phyloP scores from a whole-genome alignment of 2,797 vertebrate genomes.

The Microctenopoma steveboyesi region DNA sequence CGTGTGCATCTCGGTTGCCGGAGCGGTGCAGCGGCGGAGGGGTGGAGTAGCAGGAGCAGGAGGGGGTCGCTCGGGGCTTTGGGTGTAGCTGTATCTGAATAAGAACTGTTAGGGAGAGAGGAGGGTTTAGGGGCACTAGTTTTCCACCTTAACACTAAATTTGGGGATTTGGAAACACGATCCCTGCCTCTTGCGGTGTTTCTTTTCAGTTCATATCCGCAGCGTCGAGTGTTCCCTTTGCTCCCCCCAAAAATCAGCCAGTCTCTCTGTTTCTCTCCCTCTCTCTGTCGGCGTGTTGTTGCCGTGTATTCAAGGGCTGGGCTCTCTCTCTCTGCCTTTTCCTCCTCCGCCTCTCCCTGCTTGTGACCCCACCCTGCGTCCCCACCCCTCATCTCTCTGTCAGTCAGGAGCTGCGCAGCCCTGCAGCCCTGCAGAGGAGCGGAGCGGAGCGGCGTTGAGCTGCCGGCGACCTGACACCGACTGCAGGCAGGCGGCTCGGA shows the following conservation, averaged over 20 bases:
- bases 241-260: conserved; percentile 56
- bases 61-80: conserved; percentile 74
- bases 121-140: conserved; percentile 55
- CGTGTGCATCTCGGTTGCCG: conserved; percentile 87
- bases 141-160: conserved; percentile 76
- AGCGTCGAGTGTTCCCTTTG: conserved; percentile 77
- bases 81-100: conserved; percentile 75
- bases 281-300: conserved; percentile 79
- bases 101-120: conserved; percentile 66
- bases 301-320: conserved; percentile 85
- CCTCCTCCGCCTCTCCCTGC: conserved; percentile 90
- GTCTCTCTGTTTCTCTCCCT: conserved; percentile 41
- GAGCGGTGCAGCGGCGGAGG: conserved; percentile 78
- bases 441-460: conserved; percentile 17
- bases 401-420: conserved; percentile 73
- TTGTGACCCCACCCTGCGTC: conserved; percentile 93
- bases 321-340: conserved; percentile 86
- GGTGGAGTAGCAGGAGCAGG: conserved; percentile 76
- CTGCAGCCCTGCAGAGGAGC: conserved; percentile 64
- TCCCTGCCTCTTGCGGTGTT: conserved; percentile 65
- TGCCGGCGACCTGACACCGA: conserved; percentile 41
- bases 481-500: conserved; percentile 14
- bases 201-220: conserved; percentile 80
- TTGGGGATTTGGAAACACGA: conserved; percentile 55
- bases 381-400: conserved; percentile 89